These are phyloP conservation scores for Gallinago paraguaiae DNA, from an alignment of 2,113 vertebrate genomes.

Conservation along the genomic window DNA sequence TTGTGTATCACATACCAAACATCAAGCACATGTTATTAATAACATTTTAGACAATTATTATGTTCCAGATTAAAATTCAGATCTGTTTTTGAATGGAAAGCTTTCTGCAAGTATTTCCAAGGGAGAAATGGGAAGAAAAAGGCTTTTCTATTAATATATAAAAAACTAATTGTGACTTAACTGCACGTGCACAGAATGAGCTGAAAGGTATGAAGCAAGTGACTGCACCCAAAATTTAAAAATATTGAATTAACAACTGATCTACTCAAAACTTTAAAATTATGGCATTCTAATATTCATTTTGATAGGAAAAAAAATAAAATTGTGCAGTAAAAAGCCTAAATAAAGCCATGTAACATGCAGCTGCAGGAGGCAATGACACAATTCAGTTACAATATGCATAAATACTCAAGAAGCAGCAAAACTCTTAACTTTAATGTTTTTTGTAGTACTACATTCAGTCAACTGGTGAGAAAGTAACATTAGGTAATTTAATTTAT, in stretches of 20 bases:
- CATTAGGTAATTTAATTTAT: not conserved
- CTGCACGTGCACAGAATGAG: not conserved
- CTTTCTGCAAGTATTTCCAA: not conserved
- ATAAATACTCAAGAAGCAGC: constrained; percentile 59
- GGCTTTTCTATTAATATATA: not conserved
- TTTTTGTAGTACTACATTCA: constrained; percentile 34
- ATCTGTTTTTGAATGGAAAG: not conserved
- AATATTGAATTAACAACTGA: not conserved
- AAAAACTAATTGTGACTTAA: not conserved
- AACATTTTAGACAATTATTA: not conserved
- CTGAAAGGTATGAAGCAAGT: not conserved
- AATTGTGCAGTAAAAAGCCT: constrained; percentile 8
- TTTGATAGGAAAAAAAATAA: constrained; percentile 36
- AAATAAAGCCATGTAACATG: constrained; percentile 22
- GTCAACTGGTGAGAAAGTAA: constrained; percentile 44
- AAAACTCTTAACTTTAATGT: not conserved
- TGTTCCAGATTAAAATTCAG: not conserved
- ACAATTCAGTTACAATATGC: constrained; percentile 47
- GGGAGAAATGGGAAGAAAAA: not conserved
- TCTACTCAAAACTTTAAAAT: constrained; percentile 1
- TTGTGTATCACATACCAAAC: not conserved
- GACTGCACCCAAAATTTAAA: not conserved
- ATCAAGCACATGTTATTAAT: not conserved
- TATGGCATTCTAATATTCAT: not conserved
- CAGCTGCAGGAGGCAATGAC: constrained; percentile 21